Conservation (phyloP, 2,797 vertebrate genomes). For the Psittacula derbiana region DNA sequence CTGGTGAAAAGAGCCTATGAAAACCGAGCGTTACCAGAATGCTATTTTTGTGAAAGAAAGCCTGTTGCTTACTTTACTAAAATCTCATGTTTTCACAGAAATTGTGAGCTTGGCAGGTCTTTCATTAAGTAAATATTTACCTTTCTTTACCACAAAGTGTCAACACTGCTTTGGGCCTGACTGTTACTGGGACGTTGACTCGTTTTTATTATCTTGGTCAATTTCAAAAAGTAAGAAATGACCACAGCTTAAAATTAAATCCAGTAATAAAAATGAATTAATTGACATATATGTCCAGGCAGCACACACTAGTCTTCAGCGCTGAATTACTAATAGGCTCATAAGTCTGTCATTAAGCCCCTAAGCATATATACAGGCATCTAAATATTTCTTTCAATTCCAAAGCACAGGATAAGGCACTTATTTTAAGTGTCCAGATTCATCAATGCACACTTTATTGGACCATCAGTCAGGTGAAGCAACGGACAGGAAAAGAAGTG, state of each 20-base stretch:
- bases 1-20: background rate
- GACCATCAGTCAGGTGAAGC: background rate
- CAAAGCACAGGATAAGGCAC: background rate
- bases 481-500: background rate
- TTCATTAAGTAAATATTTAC: constrained; percentile 5
- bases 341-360: background rate
- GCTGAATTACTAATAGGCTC: background rate
- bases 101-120: background rate
- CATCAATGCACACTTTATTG: background rate
- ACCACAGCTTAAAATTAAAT: background rate
- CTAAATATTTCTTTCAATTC: background rate
- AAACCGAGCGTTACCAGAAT: background rate
- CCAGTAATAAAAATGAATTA: background rate
- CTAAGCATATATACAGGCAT: background rate
- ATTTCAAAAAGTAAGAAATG: background rate
- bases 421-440: background rate
- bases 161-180: background rate
- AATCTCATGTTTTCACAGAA: constrained; percentile 10
- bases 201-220: background rate
- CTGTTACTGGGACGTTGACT: background rate
- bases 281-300: background rate
- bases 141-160: background rate
- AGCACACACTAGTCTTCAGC: background rate
- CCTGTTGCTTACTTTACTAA: background rate
- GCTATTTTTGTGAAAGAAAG: constrained; percentile 18